These are phyloP conservation scores for Lagopus muta DNA, from an alignment of 2,113 vertebrate genomes.

Conservation along the genomic window DNA sequence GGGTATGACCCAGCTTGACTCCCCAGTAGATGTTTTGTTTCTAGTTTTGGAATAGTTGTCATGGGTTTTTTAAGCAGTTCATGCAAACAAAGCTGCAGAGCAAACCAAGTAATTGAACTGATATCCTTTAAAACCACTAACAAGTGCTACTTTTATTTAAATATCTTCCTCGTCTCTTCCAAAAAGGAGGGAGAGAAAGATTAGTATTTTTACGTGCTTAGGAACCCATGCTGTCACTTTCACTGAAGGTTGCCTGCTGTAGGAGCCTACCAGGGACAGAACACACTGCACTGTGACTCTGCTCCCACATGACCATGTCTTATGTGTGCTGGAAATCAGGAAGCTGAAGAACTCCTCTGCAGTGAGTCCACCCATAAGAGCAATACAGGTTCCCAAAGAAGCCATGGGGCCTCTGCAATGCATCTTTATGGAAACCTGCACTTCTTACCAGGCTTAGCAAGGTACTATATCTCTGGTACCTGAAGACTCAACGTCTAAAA, in stretches of 20 bases:
- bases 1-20: conserved; percentile 35
- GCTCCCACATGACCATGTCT: neutral
- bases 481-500: neutral
- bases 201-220: neutral
- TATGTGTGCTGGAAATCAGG: fast-evolving
- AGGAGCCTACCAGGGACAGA: neutral
- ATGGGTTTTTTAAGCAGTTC: neutral
- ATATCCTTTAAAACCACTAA: neutral
- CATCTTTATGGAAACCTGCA: neutral
- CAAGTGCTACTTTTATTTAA: neutral
- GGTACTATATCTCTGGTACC: neutral
- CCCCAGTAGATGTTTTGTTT: conserved; percentile 25
- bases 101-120: conserved; percentile 8
- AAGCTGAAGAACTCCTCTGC: neutral
- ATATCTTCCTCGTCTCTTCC: neutral
- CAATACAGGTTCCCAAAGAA: neutral
- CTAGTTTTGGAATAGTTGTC: conserved; percentile 24
- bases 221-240: neutral
- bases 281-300: neutral
- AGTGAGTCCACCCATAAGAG: neutral
- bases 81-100: conserved; percentile 9
- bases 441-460: neutral
- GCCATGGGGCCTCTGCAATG: neutral
- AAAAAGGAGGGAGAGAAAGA: neutral
- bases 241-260: neutral